These are phyloP conservation scores for Anoplopoma fimbria DNA, from an alignment of 2,113 vertebrate species.

Conservation along the genomic window DNA sequence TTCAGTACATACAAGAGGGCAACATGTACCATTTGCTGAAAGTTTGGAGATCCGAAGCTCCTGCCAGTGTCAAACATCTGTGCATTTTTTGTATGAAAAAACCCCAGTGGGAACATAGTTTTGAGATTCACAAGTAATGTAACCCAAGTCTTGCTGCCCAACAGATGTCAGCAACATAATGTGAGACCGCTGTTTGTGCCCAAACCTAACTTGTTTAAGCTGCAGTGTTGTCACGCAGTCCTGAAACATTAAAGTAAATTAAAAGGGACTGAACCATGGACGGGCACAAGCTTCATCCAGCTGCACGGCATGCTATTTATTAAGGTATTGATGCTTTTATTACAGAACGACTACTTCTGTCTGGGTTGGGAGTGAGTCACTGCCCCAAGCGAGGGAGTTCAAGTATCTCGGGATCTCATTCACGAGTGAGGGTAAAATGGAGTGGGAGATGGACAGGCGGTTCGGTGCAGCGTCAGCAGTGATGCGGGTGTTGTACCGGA, in stretches of 20 bases:
- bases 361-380: too few relatives aligned
- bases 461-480: too few relatives aligned
- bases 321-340: not conserved
- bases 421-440: too few relatives aligned
- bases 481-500: too few relatives aligned
- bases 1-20: not conserved
- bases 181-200: not conserved
- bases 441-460: too few relatives aligned
- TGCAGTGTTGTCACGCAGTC: not conserved
- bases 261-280: not conserved
- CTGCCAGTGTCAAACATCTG: not conserved
- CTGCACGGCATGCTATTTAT: not conserved
- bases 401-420: too few relatives aligned
- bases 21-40: slow-evolving; percentile 20
- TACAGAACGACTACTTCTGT: not conserved
- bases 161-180: not conserved
- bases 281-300: not conserved
- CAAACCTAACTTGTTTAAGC: not conserved
- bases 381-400: too few relatives aligned
- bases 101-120: not conserved
- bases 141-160: not conserved
- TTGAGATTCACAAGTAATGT: not conserved
- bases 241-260: not conserved
- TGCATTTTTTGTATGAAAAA: not conserved
- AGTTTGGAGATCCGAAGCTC: not conserved